These are phyloP conservation scores for Mythimna pallens DNA, from an alignment of 2,888 invertebrate genomes.

Conservation along the genomic window DNA sequence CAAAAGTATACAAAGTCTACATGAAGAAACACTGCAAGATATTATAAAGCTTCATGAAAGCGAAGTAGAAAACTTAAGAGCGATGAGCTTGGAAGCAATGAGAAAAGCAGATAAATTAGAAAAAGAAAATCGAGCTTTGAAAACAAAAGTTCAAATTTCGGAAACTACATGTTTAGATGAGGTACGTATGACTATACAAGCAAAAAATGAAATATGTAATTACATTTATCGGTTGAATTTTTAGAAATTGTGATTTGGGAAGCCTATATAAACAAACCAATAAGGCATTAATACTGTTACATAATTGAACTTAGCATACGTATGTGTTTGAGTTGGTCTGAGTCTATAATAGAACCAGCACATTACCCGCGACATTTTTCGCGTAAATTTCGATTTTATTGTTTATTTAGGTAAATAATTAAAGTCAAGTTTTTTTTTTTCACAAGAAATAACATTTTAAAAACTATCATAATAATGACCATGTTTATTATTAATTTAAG, in stretches of 20 bases:
- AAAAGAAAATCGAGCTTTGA: slow-evolving; percentile 80
- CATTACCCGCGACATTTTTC: neutral
- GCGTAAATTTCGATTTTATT: too few species aligned
- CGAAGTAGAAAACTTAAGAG: slow-evolving; percentile 87
- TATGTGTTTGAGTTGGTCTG: too few species aligned
- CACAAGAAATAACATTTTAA: too few species aligned
- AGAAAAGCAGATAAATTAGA: slow-evolving; percentile 83
- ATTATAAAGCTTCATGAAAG: slow-evolving; percentile 87
- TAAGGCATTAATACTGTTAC: neutral
- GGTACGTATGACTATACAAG: slow-evolving; percentile 64
- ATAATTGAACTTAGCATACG: too few species aligned
- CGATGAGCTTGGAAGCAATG: slow-evolving; percentile 87
- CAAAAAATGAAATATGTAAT: neutral
- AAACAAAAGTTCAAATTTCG: slow-evolving; percentile 69
- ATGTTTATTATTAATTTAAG: too few species aligned
- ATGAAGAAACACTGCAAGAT: slow-evolving; percentile 88
- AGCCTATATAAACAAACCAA: neutral
- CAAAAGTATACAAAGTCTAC: slow-evolving; percentile 88
- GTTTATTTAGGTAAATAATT: too few species aligned
- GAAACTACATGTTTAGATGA: slow-evolving; percentile 68
- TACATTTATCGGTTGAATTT: neutral
- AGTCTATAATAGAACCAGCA: neutral
- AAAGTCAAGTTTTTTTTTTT: too few species aligned
- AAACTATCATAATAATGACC: too few species aligned
- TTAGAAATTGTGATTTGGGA: neutral